Base-by-base conservation (phyloP, 2,888 invertebrate genomes). In the Dione juno region DNA sequence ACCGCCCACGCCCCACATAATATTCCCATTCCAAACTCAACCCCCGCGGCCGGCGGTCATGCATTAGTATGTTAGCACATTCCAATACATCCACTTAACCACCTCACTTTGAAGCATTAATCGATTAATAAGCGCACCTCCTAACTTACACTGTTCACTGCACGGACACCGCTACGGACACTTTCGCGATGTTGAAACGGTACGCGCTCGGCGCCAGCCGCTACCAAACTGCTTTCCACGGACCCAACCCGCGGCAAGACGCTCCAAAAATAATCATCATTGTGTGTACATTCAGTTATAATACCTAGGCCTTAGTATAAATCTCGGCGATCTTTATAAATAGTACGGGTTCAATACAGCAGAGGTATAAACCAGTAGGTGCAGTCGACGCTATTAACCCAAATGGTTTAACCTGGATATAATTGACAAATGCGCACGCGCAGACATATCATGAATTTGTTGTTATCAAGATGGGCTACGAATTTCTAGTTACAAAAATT, bases 11-110 rank as follows among this genome's bases (percentile, higher is more conserved):
- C 88, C 80, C 72, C 88, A 80, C 80, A 75, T 77, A 68, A 74
- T 74, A 74, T 69, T 70, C 77, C 78, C 80, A 79, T 77, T 78
- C 77, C 72, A 67, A 72, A 64, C 81, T 76, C 79, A 74, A 76
- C 76, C 79, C 76, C 75, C 76, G 76, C 72, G 65, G 74, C 65
- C 71, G 75, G 71, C 84, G 81, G 82, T 80, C 90, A 89, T 91
- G 90, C 90, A 84, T 92, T 92, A 92, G 90, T 92, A 79, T 85
- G 89, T 91, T 91, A 92, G 90, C 89, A 89, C 88, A 84, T 68
- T 57, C 70, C 68, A 59, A 66, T 82, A 80, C 81, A 83, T 70
- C 83, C 88, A 88, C 88, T 84, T 82, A 76, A 79, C 78, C 74
- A 79, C 78, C 79, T 79, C 83, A 82, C 82, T 80, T 79, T 79